phyloP scores from a whole-genome alignment of 2,113 vertebrate species.

The Heterotis niloticus region DNA sequence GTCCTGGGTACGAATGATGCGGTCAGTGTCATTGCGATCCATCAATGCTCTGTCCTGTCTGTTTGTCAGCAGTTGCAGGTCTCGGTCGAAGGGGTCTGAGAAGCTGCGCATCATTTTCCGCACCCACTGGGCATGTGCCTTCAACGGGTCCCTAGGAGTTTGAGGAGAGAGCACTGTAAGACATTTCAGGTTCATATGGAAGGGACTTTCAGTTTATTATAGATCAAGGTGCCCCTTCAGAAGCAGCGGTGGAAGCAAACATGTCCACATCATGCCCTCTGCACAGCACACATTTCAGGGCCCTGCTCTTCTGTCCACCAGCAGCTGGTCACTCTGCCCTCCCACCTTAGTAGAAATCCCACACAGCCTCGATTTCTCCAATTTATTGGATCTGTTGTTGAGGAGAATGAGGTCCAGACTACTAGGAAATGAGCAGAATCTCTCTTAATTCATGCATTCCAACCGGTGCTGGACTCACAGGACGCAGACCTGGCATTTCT shows the following conservation, averaged over 20 bases:
- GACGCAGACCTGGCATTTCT: too few relatives aligned
- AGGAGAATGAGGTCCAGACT: too few relatives aligned
- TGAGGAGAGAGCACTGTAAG: conserved; percentile 6
- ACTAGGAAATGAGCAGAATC: too few relatives aligned
- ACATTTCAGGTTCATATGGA: background rate
- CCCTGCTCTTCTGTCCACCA: background rate
- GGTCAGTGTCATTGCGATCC: conserved; percentile 35
- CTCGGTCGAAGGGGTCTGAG: conserved; percentile 72
- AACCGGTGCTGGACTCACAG: too few relatives aligned
- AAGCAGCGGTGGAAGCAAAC: too few relatives aligned
- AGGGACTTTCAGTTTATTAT: background rate
- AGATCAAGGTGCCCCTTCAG: too few relatives aligned
- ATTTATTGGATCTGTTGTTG: too few relatives aligned
- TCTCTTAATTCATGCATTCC: too few relatives aligned
- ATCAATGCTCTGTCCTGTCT: conserved; percentile 44
- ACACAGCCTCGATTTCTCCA: too few relatives aligned
- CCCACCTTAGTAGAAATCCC: too few relatives aligned
- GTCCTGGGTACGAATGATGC: conserved; percentile 44
- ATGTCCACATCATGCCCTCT: too few relatives aligned
- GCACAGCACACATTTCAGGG: background rate
- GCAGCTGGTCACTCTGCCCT: background rate
- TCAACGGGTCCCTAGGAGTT: conserved; percentile 75
- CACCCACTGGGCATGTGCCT: conserved; percentile 74
- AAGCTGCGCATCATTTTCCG: conserved; percentile 79
- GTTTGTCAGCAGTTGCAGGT: conserved; percentile 65